Evolutionary conservation across 2,113 vertebrate species (phyloP).

Genomic region (Rhinichthys klamathensis): DNA sequence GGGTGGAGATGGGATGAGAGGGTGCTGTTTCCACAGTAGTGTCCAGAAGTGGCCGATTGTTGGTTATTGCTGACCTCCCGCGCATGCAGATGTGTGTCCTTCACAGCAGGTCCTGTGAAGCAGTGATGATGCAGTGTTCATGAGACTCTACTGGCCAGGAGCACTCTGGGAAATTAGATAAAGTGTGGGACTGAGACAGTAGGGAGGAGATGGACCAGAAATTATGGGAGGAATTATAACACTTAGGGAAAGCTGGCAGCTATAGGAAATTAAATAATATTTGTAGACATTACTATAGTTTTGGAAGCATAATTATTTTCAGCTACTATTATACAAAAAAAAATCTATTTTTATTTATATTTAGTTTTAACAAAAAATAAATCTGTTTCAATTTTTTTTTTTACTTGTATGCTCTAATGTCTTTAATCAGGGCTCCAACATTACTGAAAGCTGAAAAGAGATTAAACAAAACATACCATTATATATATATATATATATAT

Average conservation of each 20-base stretch:
- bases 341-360: too few species aligned
- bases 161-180: neutral
- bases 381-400: too few species aligned
- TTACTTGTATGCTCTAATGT: neutral
- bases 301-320: too few species aligned
- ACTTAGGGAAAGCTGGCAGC: neutral
- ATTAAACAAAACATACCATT: neutral
- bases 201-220: neutral
- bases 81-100: constrained; percentile 66
- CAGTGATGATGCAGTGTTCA: neutral
- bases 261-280: neutral
- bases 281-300: neutral
- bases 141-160: neutral
- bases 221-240: neutral
- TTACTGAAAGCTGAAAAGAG: neutral
- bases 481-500: too few species aligned
- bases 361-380: too few species aligned
- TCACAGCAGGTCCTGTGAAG: neutral
- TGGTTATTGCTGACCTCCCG: constrained; percentile 67
- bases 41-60: constrained; percentile 61
- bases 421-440: neutral
- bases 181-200: neutral
- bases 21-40: constrained; percentile 62
- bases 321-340: too few species aligned
- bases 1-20: constrained; percentile 39